Base-by-base conservation (phyloP, 2,888 invertebrate genomes). In the Ctena decussata region DNA sequence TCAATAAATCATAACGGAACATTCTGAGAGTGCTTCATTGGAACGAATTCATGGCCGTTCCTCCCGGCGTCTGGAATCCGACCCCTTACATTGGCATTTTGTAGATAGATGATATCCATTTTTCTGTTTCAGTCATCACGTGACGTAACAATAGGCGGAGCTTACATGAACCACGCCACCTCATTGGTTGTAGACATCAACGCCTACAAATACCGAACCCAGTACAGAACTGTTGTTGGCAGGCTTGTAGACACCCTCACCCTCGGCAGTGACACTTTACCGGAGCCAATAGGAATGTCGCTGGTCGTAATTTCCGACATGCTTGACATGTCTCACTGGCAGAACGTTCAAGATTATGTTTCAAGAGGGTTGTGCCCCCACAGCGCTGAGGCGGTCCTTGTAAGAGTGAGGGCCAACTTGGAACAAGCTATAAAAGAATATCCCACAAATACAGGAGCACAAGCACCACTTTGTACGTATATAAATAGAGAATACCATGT, bases 341-440 rank as follows among this genome's bases (percentile, higher is more conserved):
- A 89, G 69, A 80, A 84, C 41, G 76, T 89, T 32, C 80, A 46
- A 53, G 86, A 86, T 53, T 86, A 83, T 79, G 78, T 84, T 49
- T 46, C 70, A 24, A 65, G 86, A 53, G 89, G 89, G 30, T 70
- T 86, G 27, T 89, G 89, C 30, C 89, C 89, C 70, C 86, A 77
- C 41, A 89, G 89, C 70, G 69, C 82, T 15, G 86, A 86, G 71
- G 85, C 84, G 0, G 89, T 86, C 35, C 76, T 89, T 6, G 39
- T 69, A 1, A 74, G 44, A 37, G 72, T 78, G 24, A 86, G 79
- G 44, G 73, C 49, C 44, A 80, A 86, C 39, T 76, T 89, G 35
- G 85, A 89, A 74, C 71, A 83, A 46, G 89, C 89, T 24, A 57
- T 89, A 21, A 82, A 77, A 11, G 89, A 86, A 39, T 89, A 89